These are phyloP conservation scores for Channa argus DNA, from an alignment of 2,113 vertebrate species.

Conservation along the genomic window DNA sequence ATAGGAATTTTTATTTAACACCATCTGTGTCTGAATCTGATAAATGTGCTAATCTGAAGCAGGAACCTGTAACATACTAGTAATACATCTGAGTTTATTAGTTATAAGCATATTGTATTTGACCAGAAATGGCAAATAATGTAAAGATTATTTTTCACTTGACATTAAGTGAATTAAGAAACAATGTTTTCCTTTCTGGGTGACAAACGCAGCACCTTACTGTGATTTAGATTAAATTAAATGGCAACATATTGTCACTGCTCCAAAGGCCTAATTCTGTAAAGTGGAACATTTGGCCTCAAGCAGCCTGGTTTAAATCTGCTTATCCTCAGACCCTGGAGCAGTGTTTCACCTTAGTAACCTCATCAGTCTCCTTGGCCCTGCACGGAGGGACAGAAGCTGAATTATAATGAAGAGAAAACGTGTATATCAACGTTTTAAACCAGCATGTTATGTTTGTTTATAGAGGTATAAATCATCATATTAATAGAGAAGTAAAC, in stretches of 20 bases:
- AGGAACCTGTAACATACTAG: too few species aligned
- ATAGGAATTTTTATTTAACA: too few species aligned
- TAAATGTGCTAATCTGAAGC: too few species aligned
- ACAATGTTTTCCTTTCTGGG: conserved; percentile 6
- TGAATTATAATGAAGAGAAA: too few species aligned
- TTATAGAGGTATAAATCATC: too few species aligned
- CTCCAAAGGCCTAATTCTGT: conserved; percentile 48
- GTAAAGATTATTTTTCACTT: too few species aligned
- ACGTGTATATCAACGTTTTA: not conserved
- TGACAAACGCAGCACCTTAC: conserved; percentile 25
- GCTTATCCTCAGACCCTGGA: conserved; percentile 58
- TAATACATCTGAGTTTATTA: too few species aligned
- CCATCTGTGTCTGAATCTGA: too few species aligned
- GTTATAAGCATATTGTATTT: too few species aligned
- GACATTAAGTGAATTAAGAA: not conserved
- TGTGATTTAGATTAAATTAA: conserved; percentile 52
- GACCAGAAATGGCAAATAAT: too few species aligned
- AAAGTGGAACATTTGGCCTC: conserved; percentile 52
- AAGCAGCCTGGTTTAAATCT: conserved; percentile 49
- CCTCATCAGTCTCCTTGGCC: conserved; percentile 50
- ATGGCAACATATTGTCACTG: conserved; percentile 19
- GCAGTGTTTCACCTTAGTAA: conserved; percentile 64
- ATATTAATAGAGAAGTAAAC: too few species aligned
- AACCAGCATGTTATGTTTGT: not conserved
- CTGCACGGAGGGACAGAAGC: too few species aligned